Percentiles rank a stretch among this genome's conserved stretches.
phyloP scores from a whole-genome alignment of 2,113 vertebrate genomes.

The Nannobrachium achirus region DNA sequence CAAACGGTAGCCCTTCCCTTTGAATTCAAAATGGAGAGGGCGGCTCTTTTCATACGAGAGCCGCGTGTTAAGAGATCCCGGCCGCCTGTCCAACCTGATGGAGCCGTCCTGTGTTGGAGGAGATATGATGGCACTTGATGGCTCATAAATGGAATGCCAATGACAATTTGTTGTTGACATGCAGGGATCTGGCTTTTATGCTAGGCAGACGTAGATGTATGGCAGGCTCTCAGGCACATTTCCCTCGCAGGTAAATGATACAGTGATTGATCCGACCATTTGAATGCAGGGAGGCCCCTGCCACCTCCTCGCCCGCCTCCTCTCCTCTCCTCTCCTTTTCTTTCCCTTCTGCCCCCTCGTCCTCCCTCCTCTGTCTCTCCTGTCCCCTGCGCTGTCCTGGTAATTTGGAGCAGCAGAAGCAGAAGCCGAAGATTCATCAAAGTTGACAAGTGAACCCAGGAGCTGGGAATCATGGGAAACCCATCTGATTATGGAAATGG shows the following conservation, averaged over 20 bases:
- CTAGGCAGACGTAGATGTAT: conserved; percentile 82
- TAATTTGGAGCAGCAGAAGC: conserved; percentile 85
- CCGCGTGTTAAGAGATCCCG: conserved; percentile 88
- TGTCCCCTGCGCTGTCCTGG: conserved; percentile 60
- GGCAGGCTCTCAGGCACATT: conserved; percentile 84
- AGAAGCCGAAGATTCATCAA: conserved; percentile 89
- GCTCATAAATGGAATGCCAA: conserved; percentile 95
- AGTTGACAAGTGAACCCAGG: conserved; percentile 90
- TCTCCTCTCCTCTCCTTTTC: conserved; percentile 50
- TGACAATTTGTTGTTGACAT: conserved; percentile 91
- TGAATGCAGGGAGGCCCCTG: conserved; percentile 83
- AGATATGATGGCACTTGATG: conserved; percentile 93
- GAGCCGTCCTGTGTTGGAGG: conserved; percentile 84
- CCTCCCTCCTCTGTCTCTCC: conserved; percentile 47
- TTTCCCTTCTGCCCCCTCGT: conserved; percentile 1
- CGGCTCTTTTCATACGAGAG: conserved; percentile 81
- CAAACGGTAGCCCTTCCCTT: conserved; percentile 91
- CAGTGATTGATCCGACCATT: conserved; percentile 86
- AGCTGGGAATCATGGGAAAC: conserved; percentile 84
- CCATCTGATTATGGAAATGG: conserved; percentile 85
- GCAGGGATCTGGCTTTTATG: conserved; percentile 83
- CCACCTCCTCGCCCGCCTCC: conserved; percentile 22
- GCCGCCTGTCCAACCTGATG: conserved; percentile 87
- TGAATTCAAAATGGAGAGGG: conserved; percentile 75
- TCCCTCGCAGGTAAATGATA: conserved; percentile 92